Conservation (phyloP, 1,140 invertebrate species). For the Bombus sibiricus region DNA sequence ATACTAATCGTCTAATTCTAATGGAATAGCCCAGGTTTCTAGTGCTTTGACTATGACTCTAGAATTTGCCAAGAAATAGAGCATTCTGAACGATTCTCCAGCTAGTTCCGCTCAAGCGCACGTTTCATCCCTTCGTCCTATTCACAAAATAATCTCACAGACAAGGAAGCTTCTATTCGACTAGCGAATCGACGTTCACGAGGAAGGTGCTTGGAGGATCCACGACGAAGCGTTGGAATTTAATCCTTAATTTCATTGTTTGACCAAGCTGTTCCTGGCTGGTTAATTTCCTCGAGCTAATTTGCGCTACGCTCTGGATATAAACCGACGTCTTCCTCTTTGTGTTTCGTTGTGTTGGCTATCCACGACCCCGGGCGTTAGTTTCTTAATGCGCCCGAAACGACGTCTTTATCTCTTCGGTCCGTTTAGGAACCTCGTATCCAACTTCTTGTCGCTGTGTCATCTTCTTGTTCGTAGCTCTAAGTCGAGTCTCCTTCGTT, state of each 20-base stretch:
- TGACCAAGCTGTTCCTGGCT: slow-evolving; percentile 19
- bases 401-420: slow-evolving; percentile 15
- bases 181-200: neutral
- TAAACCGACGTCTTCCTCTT: neutral
- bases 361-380: slow-evolving; percentile 3
- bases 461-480: neutral
- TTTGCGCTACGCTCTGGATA: slow-evolving; percentile 21
- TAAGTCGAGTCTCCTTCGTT: neutral
- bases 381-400: slow-evolving; percentile 42
- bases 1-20: neutral
- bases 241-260: slow-evolving; percentile 41
- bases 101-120: neutral
- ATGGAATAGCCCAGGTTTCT: neutral
- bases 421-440: neutral
- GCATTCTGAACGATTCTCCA: neutral
- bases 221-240: slow-evolving; percentile 4
- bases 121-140: neutral
- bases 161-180: neutral
- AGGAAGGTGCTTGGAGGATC: neutral
- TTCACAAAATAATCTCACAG: neutral
- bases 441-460: neutral
- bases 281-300: slow-evolving; percentile 43
- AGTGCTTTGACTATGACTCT: neutral
- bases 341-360: slow-evolving; percentile 18
- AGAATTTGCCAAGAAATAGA: neutral